Evolutionary conservation across 2,888 invertebrate genomes (phyloP), one percentile per base, ranked within the genome.

Genomic region (Lypha dubia): DNA sequence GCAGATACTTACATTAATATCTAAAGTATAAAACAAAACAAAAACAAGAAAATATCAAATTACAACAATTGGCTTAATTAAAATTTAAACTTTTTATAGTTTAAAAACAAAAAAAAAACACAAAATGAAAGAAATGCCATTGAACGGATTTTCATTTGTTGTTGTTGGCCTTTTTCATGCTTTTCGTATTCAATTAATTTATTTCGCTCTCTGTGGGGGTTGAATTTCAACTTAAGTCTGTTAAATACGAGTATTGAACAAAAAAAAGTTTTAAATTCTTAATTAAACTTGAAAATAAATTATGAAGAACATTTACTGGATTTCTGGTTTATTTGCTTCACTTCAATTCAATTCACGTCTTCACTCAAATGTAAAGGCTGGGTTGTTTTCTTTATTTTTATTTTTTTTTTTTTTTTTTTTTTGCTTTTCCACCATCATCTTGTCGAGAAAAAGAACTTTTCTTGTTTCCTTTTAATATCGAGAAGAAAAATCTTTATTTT

Each of bases 1-100:
- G 28, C 28, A 38, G 17, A 76, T 58, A 20, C n/a, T n/a, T n/a
- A n/a, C 11, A 38, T 38, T 53, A 51, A 62, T 24, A n/a, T n/a
- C n/a, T n/a, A 62, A 60, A 53, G 41, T 20, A 60, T 22, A 62
- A 35, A 70, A 53, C 35, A 56, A 38, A 4, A 2, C 2, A 5
- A 75, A 76, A 81, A 77, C 81, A 2, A 28, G 28, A 75, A 76
- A 81, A 77, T 84, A 84, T 84, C 67, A 68, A 44, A 77, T 84
- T 81, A 74, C 84, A 76, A 80, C 79, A 84, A 81, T 84, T 80
- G 80, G 49, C 68, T 84, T 77, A 81, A 77, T 81, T 81, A 77
- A 73, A 73, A 77, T 73, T 81, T 81, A 58, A 62, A 68, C 22
- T 74, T 70, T 67, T 79, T 60, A 32, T 62, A 67, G 60, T 73